Base-by-base conservation (phyloP, 2,888 invertebrate species). In the Lycia hirtaria region DNA sequence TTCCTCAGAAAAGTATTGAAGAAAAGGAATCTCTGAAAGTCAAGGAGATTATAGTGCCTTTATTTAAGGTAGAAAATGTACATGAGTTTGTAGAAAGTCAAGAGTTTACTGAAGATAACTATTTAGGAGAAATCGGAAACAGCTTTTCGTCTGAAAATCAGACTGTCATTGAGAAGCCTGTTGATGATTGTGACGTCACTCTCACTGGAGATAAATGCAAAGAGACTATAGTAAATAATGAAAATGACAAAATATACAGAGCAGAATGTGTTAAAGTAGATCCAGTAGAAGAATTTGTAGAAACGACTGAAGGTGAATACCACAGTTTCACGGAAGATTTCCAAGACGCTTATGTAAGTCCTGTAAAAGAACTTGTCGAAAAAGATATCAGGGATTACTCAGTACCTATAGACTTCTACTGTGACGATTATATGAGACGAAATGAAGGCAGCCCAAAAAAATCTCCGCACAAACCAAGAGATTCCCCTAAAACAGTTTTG, bases 371-470 rank as follows among this genome's bases (percentile, higher is more conserved):
- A 52, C 72, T 92, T 9, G 86, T 91, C 0, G 83, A 81, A 19
- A 92, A 92, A 75, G 92, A 92, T 55, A 92, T 92, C 17, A 82
- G 92, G 49, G 91, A 92, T 64, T 92, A 92, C 60, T 87, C 92
- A 0, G 86, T 92, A 1, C 91, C 92, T 9, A 88, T 92, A 4
- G 78, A 89, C 48, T 81, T 83, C 38, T 92, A 92, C 61, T 88
- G 83, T 38, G 88, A 88, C 1, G 92, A 91, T 63, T 90, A 83
- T 56, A 67, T 58, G 26, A 55, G 33, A 4, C 84, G 69, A 55
- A 79, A 72, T 7, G 76, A 80, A 3, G n/a, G 12, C 1, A 78
- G 73, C 43, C 76, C 80, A 0, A 83, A 72, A 30, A 83, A 80
- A 60, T 84, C 87, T 0, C 84, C 87, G 0, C 64, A 68, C 10